These are phyloP conservation scores for Ceratoteleas bidentatus DNA, from an alignment of 1,140 invertebrate species.

Conservation along the genomic window DNA sequence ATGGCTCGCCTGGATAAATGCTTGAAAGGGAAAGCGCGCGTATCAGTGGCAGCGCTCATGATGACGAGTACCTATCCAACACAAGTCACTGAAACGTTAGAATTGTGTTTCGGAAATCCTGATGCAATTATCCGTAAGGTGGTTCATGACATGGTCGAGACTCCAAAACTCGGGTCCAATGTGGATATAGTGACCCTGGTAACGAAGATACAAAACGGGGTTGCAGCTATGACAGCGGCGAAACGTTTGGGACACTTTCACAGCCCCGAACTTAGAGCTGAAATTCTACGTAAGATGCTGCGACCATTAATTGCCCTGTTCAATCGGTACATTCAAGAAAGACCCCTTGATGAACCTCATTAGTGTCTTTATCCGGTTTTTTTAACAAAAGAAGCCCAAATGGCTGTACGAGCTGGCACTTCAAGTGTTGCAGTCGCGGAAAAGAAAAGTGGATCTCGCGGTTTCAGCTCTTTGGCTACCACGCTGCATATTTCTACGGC, in stretches of 20 bases:
- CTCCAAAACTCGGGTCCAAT: neutral
- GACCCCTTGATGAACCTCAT: too few species aligned
- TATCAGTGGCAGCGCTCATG: neutral
- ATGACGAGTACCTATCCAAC: neutral
- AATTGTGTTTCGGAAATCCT: conserved; percentile 22
- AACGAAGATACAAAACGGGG: conserved; percentile 11
- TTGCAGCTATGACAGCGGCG: conserved; percentile 6
- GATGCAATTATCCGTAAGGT: conserved; percentile 5
- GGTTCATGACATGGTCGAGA: neutral
- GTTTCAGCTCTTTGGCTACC: too few species aligned
- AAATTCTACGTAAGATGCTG: conserved; percentile 4
- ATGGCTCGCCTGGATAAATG: neutral
- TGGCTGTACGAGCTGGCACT: too few species aligned
- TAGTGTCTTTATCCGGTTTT: too few species aligned
- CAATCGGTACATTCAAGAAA: neutral
- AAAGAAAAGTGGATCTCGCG: too few species aligned
- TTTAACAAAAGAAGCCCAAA: too few species aligned
- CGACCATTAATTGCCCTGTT: neutral
- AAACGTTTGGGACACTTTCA: neutral
- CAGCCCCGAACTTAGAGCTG: neutral
- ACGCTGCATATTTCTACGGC: too few species aligned
- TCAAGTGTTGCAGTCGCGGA: too few species aligned
- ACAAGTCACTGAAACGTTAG: conserved; percentile 13
- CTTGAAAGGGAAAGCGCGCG: conserved; percentile 12
- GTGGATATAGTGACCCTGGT: conserved; percentile 1